Evolutionary conservation across 2,888 invertebrate genomes (phyloP).

Genomic region (Pollenia angustigena): DNA sequence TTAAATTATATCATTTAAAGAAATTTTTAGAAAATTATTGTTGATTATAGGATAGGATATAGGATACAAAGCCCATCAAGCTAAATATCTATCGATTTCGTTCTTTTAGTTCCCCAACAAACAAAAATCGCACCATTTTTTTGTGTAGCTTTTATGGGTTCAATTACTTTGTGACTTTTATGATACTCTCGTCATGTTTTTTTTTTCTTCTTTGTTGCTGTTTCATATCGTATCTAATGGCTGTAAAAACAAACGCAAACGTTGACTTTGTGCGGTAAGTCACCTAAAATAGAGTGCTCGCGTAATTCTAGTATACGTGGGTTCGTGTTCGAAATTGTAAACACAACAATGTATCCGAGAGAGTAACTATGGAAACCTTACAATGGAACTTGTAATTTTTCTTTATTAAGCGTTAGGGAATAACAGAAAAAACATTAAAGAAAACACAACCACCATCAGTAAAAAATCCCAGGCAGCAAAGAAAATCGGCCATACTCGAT

Average conservation of each 20-base stretch:
- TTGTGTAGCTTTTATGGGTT: slow-evolving; percentile 53
- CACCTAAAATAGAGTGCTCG: slow-evolving; percentile 63
- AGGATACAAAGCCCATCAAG: no score
- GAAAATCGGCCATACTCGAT: slow-evolving; percentile 25
- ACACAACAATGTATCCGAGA: slow-evolving; percentile 40
- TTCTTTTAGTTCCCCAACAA: background rate
- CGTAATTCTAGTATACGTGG: slow-evolving; percentile 60
- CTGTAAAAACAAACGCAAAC: background rate
- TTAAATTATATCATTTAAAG: background rate
- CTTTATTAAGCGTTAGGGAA: background rate
- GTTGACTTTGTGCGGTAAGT: slow-evolving; percentile 21
- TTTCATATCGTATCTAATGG: slow-evolving; percentile 27
- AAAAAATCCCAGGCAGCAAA: slow-evolving; percentile 3
- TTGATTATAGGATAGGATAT: no score
- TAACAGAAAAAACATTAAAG: slow-evolving; percentile 2
- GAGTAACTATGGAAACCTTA: slow-evolving; percentile 69
- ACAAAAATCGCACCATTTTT: background rate
- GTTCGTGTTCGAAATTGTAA: slow-evolving; percentile 48
- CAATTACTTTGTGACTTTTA: slow-evolving; percentile 44
- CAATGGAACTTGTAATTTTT: slow-evolving; percentile 42
- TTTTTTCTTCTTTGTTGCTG: background rate
- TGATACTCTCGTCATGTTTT: background rate
- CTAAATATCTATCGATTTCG: background rate
- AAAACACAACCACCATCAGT: background rate
- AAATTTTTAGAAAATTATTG: no score